phyloP scores from a whole-genome alignment of 2,113 vertebrate genomes.

The Amphilophus citrinellus region DNA sequence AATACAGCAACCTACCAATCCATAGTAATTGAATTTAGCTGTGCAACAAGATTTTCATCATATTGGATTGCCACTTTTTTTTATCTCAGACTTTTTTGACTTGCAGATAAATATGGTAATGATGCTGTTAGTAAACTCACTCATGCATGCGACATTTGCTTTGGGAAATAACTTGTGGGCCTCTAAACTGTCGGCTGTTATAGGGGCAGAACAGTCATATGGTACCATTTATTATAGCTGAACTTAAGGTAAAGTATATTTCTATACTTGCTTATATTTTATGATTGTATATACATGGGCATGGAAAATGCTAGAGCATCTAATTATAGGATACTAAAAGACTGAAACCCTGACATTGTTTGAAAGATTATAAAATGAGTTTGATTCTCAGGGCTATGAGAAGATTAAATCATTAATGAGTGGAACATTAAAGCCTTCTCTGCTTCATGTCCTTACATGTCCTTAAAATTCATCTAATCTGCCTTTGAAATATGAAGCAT shows the following conservation, averaged over 20 bases:
- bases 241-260: neutral
- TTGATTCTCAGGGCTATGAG: neutral
- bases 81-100: neutral
- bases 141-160: conserved; percentile 20
- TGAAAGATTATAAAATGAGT: neutral
- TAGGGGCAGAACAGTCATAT: neutral
- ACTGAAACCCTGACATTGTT: neutral
- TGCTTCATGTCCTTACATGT: neutral
- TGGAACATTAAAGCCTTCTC: neutral
- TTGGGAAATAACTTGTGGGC: conserved; percentile 17
- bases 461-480: conserved; percentile 20
- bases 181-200: neutral
- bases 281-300: neutral
- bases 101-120: conserved; percentile 20
- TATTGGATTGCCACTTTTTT: conserved; percentile 10
- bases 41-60: neutral
- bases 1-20: conserved; percentile 24
- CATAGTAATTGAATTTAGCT: conserved; percentile 25
- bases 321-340: neutral
- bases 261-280: neutral
- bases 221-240: neutral
- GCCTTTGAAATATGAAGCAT: conserved; percentile 19
- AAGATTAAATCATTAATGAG: neutral
- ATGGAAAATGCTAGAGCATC: neutral
- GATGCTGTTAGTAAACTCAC: neutral